Conservation (phyloP, 2,888 invertebrate genomes). For the Drosophila affinis region DNA sequence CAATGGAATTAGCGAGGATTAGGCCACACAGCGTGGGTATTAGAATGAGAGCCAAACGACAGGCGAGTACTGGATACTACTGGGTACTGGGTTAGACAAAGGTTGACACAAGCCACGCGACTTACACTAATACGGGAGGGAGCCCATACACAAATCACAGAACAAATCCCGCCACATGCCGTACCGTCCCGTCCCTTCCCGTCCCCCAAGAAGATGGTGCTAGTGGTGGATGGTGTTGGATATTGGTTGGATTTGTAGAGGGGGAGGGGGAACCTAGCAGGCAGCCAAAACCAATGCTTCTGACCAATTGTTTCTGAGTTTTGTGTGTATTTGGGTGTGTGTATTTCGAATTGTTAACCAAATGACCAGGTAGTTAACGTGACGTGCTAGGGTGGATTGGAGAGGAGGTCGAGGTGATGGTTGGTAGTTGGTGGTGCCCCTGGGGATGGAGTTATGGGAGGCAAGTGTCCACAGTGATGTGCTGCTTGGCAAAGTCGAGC, state of each 20-base stretch:
- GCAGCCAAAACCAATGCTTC: neutral
- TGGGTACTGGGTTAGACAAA: constrained; percentile 27
- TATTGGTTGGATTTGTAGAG: constrained; percentile 21
- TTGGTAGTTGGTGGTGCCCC: constrained; percentile 34
- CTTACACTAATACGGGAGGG: constrained; percentile 61
- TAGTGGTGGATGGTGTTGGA: constrained; percentile 46
- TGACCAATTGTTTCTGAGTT: constrained; percentile 24
- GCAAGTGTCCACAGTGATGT: constrained; percentile 62
- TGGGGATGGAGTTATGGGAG: constrained; percentile 25
- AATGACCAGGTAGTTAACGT: constrained; percentile 57
- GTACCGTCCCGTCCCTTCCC: neutral
- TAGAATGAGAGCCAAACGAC: constrained; percentile 24
- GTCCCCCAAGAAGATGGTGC: constrained; percentile 48
- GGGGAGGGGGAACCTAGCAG: neutral
- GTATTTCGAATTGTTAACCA: constrained; percentile 51
- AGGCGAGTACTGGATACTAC: constrained; percentile 15
- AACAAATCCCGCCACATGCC: constrained; percentile 43
- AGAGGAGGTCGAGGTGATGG: constrained; percentile 8
- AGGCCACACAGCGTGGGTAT: constrained; percentile 34
- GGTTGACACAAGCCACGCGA: constrained; percentile 59
- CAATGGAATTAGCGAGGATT: constrained; percentile 33
- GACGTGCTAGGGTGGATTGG: constrained; percentile 40
- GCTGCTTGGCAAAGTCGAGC: constrained; percentile 83
- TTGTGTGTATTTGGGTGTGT: constrained; percentile 27
- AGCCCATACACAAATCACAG: constrained; percentile 65